Base-by-base conservation (phyloP, 2,113 vertebrate genomes). In the Chamaetylas fuelleborni region DNA sequence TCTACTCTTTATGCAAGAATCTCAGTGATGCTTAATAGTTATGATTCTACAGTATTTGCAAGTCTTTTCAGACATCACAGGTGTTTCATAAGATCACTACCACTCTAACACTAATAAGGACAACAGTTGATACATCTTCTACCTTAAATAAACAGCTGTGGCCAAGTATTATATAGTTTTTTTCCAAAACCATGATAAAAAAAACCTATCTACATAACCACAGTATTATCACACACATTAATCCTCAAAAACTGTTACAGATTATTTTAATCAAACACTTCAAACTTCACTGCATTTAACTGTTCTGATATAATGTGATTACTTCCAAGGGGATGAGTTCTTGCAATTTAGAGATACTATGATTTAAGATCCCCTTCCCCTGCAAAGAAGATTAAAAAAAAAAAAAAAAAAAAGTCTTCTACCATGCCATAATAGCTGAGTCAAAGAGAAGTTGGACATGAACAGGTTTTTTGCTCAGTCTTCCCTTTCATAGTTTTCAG, bases 161-260 rank as follows among this genome's bases (percentile, higher is more conserved):
- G 18, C 9, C 14, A 78, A 81, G 26, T 2, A 40, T 28, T 73
- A 85, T 11, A 50, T n/a, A 15, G 5, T 20, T 86, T 90, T 58
- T 57, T 28, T 31, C 70, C 15, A 47, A 86, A 84, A 70, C 34
- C 29, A 62, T 9, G 33, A 61, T 34, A 5, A 73, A 50, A 4
- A 38, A 83, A 48, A 51, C 2, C 5, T 50, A 88, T 17, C 18
- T 47, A 19, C 33, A 64, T 9, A 60, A 22, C 47, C 54, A 58
- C 26, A 90, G 11, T 19, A 54, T 8, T 36, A 65, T 16, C 38
- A 93, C 2, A 71, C 3, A 45, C 17, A 31, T 18, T 28, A 69
- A 8, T 4, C 23, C 26, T 58, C 57, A 81, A 71, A 92, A 74
- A 28, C 3, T 16, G 14, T 26, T 62, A 62, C 0, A 0, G 22